Percentiles rank a stretch among this genome's conserved stretches.
Conservation (phyloP, 2,888 invertebrate species). For the Hermaeophaga mercurialis region DNA sequence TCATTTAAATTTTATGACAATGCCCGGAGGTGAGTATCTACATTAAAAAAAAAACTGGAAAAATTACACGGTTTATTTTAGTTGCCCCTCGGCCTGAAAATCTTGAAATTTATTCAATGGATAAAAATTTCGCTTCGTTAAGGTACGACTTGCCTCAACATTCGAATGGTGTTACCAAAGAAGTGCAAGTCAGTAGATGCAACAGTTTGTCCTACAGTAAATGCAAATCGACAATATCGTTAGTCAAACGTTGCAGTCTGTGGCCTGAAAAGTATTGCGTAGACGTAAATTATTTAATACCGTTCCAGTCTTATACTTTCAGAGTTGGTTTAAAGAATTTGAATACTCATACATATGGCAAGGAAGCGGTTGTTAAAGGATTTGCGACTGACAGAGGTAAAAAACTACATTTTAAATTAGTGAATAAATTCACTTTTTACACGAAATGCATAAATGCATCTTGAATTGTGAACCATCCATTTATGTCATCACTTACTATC, state of each 20-base stretch:
- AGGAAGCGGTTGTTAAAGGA: slow-evolving; percentile 39
- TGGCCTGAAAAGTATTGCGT: slow-evolving; percentile 50
- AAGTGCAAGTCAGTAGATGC: slow-evolving; percentile 46
- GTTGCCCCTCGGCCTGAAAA: slow-evolving; percentile 48
- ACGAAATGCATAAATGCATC: too few relatives aligned
- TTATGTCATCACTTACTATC: too few relatives aligned
- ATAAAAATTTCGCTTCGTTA: slow-evolving; percentile 44
- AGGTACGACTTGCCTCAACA: slow-evolving; percentile 49
- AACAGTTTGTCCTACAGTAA: slow-evolving; percentile 42
- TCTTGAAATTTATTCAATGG: slow-evolving; percentile 51
- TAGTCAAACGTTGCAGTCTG: slow-evolving; percentile 46
- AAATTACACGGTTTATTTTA: too few relatives aligned
- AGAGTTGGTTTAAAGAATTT: slow-evolving; percentile 48
- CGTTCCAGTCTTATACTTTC: slow-evolving; percentile 43
- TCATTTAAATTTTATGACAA: slow-evolving; percentile 46
- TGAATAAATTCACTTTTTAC: too few relatives aligned
- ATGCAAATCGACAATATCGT: slow-evolving; percentile 41
- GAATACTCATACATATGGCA: slow-evolving; percentile 46
- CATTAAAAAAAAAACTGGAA: too few relatives aligned
- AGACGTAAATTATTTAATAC: slow-evolving; percentile 43
- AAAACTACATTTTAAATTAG: too few relatives aligned
- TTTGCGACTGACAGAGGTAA: slow-evolving; percentile 46
- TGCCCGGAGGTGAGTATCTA: slow-evolving; percentile 45
- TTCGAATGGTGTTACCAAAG: slow-evolving; percentile 43
- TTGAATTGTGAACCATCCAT: too few relatives aligned